phyloP scores from a whole-genome alignment of 2,113 vertebrate genomes.

The Myotis brandtii region DNA sequence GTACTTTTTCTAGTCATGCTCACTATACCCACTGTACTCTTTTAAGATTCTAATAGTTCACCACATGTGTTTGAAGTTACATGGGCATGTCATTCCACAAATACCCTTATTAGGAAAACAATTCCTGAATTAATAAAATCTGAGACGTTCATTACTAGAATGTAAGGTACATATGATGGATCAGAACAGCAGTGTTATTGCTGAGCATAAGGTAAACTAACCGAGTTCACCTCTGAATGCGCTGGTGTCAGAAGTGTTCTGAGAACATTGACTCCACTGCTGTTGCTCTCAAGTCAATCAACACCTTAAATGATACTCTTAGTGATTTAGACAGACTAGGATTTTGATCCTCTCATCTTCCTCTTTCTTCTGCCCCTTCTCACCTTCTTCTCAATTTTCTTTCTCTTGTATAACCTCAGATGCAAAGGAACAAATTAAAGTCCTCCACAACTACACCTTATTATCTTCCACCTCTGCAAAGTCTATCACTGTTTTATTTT shows the following conservation, averaged over 20 bases:
- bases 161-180: background rate
- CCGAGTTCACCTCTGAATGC: background rate
- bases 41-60: conserved; percentile 78
- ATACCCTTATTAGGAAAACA: conserved; percentile 71
- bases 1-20: conserved; percentile 72
- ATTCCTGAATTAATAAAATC: conserved; percentile 51
- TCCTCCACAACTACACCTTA: background rate
- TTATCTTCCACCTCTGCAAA: background rate
- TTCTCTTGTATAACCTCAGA: background rate
- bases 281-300: conserved; percentile 15
- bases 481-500: background rate
- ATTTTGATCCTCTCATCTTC: background rate
- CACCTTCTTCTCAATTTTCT: background rate
- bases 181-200: background rate
- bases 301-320: background rate
- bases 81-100: conserved; percentile 65
- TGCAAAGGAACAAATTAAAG: background rate
- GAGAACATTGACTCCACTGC: background rate
- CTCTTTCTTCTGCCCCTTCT: background rate
- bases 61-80: conserved; percentile 49
- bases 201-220: background rate
- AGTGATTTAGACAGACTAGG: background rate
- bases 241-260: background rate
- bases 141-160: background rate
- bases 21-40: conserved; percentile 51